A percentile compares a stretch with the other conserved stretches of the same genome.
Evolutionary conservation across 2,113 vertebrate genomes (phyloP).

Genomic region (Papio anubis): DNA sequence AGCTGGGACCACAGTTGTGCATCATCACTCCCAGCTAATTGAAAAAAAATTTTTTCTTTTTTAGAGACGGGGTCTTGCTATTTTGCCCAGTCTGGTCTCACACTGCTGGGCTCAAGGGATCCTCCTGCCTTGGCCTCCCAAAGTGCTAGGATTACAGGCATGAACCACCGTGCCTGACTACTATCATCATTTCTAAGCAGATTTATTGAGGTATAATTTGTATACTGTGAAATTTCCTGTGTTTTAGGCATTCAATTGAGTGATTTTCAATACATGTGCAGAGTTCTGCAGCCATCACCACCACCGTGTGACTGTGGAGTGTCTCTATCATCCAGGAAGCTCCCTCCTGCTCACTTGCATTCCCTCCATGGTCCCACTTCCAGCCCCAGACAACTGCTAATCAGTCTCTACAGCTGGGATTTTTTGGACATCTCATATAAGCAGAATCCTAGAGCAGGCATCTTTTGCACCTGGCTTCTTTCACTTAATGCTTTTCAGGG

Average conservation of each 20-base stretch:
- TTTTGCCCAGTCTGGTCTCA: too few species aligned
- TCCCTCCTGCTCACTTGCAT: accelerated
- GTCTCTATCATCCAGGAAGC: background rate
- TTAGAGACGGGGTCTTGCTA: too few species aligned
- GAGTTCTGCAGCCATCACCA: background rate
- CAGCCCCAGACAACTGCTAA: background rate
- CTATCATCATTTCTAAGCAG: too few species aligned
- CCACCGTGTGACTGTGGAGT: background rate
- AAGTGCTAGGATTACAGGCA: background rate
- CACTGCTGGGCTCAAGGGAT: background rate
- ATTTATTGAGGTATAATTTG: background rate
- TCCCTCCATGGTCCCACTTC: too few species aligned
- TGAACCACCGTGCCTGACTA: background rate
- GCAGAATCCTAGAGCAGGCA: background rate
- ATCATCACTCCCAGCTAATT: too few species aligned
- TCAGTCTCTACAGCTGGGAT: too few species aligned
- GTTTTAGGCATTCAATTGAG: background rate
- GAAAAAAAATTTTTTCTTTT: too few species aligned
- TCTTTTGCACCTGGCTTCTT: background rate
- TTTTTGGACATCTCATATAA: background rate
- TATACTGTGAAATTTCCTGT: background rate
- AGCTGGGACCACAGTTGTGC: too few species aligned
- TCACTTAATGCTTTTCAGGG: background rate
- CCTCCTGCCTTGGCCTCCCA: background rate
- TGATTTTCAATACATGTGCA: background rate